phyloP scores from a whole-genome alignment of 2,797 vertebrate genomes.

The Sarcophilus harrisii region DNA sequence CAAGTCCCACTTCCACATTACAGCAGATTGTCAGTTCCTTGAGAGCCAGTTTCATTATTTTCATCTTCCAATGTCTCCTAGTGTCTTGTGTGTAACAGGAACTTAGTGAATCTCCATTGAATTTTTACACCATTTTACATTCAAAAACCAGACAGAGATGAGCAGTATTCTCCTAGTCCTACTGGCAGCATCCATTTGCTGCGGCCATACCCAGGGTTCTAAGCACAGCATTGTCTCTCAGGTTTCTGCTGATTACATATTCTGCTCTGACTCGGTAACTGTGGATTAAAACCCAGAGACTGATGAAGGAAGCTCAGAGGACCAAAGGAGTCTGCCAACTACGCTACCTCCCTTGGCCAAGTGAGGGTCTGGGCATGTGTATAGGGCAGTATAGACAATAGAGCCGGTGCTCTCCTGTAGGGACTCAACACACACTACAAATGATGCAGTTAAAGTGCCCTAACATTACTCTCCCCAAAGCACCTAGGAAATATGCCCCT shows the following conservation, averaged over 20 bases:
- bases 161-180: not conserved
- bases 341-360: not conserved
- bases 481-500: constrained; percentile 51
- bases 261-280: not conserved
- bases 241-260: not conserved
- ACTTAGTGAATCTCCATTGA: not conserved
- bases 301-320: not conserved
- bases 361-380: not conserved
- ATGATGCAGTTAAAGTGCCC: constrained; percentile 11
- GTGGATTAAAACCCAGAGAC: not conserved
- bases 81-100: not conserved
- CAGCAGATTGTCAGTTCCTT: not conserved
- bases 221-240: not conserved
- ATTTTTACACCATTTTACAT: not conserved
- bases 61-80: not conserved
- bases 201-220: not conserved
- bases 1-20: not conserved
- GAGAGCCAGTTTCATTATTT: not conserved
- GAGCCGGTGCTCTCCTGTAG: not conserved
- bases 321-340: not conserved
- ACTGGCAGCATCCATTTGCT: not conserved
- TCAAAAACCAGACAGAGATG: not conserved
- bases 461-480: constrained; percentile 19
- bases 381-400: not conserved
- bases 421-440: not conserved